Conservation (phyloP, 2,888 invertebrate genomes). For the Carpatolechia fugitivella region DNA sequence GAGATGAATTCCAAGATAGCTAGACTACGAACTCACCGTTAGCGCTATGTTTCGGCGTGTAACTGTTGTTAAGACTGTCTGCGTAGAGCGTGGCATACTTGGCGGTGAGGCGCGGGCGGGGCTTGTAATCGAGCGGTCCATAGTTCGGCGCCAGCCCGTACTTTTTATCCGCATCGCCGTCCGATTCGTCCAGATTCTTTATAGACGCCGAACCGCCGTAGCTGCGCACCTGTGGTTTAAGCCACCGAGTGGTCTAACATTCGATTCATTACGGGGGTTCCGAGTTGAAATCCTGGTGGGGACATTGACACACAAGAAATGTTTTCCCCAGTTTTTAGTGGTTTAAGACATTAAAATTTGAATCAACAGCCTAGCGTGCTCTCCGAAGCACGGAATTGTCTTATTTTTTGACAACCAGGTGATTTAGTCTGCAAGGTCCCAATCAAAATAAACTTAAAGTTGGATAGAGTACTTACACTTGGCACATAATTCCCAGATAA, state of each 20-base stretch:
- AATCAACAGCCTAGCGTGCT: no score
- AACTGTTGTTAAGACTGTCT: constrained; percentile 62
- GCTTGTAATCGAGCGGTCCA: constrained; percentile 54
- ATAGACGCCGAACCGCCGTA: constrained; percentile 69
- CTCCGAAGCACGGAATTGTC: no score
- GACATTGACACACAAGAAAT: no score
- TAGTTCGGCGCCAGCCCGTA: constrained; percentile 43
- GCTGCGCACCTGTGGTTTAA: constrained; percentile 52
- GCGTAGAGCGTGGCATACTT: constrained; percentile 68
- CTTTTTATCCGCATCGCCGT: constrained; percentile 67
- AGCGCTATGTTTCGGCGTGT: constrained; percentile 39
- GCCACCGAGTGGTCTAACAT: no score
- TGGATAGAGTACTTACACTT: constrained; percentile 69
- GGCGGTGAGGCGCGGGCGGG: constrained; percentile 61
- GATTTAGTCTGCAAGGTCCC: no score
- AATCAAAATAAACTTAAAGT: no score
- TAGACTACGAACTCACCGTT: constrained; percentile 28
- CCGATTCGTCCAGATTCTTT: constrained; percentile 72
- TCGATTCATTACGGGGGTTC: no score
- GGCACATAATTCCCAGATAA: constrained; percentile 87
- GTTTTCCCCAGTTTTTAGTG: no score
- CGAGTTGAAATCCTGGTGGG: no score
- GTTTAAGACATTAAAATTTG: no score
- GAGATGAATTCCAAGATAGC: no score
- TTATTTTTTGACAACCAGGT: no score